Base-by-base conservation (phyloP, 2,888 invertebrate genomes). In the Malacosoma neustria region DNA sequence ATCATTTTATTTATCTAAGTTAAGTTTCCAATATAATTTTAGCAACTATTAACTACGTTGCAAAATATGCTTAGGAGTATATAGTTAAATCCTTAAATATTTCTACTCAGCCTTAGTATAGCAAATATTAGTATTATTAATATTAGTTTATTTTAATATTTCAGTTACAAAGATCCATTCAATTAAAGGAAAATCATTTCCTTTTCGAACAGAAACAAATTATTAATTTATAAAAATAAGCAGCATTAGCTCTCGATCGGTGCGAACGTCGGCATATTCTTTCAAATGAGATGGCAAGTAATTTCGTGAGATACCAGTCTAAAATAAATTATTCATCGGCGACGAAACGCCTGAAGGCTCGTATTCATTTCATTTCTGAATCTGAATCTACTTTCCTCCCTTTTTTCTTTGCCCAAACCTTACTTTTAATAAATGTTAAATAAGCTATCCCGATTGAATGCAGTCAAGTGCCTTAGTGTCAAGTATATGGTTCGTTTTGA, bases 321-420 rank as follows among this genome's bases (percentile, higher is more conserved):
- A 74, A 80, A 72, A 85, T 85, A 85, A 84, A 84, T 85, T 82
- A 85, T 84, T 85, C 84, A 85, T 82, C 63, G 74, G 73, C 79
- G 81, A 81, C 81, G 82, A 80, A 82, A 79, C 73, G 82, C 82
- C 79, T 66, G 66, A 70, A 77, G 81, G 69, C 61, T 68, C 79
- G 80, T 81, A 82, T 84, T 85, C 81, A 84, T 84, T 85, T 82
- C 82, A 82, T 82, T 85, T 80, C 80, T 67, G 74, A 81, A 81
- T 81, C 82, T 72, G 71, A 80, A 81, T 75, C 61, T 69, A 74
- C 75, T 76, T 80, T 77, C 63, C 62, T 66, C 64, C 61, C 61
- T 67, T 72, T 74, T 75, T 72, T 66, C 72, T 67, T 77, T 55
- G 46, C 51, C 71, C 70, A 65, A 70, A 73, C 70, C 71, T 68